phyloP scores from a whole-genome alignment of 2,888 invertebrate species.

The Schrankia costaestrigalis region DNA sequence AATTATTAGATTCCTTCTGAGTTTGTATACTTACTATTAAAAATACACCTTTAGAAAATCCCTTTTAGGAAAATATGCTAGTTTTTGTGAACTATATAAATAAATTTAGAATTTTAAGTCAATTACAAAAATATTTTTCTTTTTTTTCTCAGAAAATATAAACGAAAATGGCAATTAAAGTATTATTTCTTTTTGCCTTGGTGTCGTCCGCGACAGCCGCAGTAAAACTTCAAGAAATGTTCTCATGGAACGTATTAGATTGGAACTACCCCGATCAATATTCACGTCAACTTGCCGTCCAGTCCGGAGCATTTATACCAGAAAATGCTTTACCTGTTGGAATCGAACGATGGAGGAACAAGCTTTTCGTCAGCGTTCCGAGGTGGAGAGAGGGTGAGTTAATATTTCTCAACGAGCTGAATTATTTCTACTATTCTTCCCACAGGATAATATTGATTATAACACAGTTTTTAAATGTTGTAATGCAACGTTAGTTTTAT shows the following conservation, averaged over 20 bases:
- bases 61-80: too few species aligned
- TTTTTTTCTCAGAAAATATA: background rate
- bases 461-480: too few species aligned
- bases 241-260: constrained; percentile 88
- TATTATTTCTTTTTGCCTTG: constrained; percentile 44
- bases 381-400: constrained; percentile 88
- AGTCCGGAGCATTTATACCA: constrained; percentile 84
- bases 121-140: background rate
- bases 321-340: constrained; percentile 91
- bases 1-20: too few species aligned
- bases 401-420: background rate
- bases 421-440: background rate
- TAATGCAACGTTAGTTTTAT: too few species aligned
- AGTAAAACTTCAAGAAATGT: constrained; percentile 84
- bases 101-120: background rate
- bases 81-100: too few species aligned
- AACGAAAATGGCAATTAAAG: constrained; percentile 38
- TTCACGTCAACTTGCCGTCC: constrained; percentile 82
- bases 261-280: constrained; percentile 85
- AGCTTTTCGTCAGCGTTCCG: constrained; percentile 91
- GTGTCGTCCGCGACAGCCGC: constrained; percentile 57
- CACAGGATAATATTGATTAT: too few species aligned
- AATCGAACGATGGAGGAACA: constrained; percentile 89
- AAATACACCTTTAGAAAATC: too few species aligned
- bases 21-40: too few species aligned